A percentile compares a stretch with the other conserved stretches of the same genome.
Conservation (phyloP, 2,797 vertebrate species). For the Tragopan temminckii region DNA sequence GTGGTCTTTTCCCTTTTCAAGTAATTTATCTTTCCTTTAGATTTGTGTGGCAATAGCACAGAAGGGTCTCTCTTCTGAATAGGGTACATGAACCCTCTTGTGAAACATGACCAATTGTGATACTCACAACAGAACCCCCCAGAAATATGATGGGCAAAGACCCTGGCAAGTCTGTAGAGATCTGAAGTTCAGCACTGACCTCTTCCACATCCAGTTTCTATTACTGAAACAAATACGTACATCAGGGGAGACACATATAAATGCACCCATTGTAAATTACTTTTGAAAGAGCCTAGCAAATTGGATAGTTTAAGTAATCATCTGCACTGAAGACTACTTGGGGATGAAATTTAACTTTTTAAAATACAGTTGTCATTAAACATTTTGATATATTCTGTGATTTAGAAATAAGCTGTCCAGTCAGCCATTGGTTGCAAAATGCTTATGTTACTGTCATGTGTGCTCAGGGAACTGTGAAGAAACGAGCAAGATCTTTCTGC, state of each 20-base stretch:
- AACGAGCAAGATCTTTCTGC: not conserved
- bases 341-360: not conserved
- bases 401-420: not conserved
- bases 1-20: not conserved
- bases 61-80: not conserved
- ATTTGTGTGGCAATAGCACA: not conserved
- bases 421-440: not conserved
- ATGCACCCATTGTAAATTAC: rapidly evolving
- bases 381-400: not conserved
- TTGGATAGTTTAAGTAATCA: not conserved
- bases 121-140: not conserved
- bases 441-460: not conserved
- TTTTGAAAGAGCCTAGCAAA: not conserved
- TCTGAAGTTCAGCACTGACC: not conserved
- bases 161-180: not conserved
- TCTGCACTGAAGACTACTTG: not conserved
- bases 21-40: not conserved
- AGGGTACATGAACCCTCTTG: rapidly evolving
- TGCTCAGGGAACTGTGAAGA: not conserved
- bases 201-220: not conserved
- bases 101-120: not conserved
- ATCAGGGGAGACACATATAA: not conserved
- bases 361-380: not conserved
- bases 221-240: not conserved
- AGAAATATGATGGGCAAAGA: not conserved